Conservation (phyloP, 2,888 invertebrate genomes). For the Venusia cambrica region DNA sequence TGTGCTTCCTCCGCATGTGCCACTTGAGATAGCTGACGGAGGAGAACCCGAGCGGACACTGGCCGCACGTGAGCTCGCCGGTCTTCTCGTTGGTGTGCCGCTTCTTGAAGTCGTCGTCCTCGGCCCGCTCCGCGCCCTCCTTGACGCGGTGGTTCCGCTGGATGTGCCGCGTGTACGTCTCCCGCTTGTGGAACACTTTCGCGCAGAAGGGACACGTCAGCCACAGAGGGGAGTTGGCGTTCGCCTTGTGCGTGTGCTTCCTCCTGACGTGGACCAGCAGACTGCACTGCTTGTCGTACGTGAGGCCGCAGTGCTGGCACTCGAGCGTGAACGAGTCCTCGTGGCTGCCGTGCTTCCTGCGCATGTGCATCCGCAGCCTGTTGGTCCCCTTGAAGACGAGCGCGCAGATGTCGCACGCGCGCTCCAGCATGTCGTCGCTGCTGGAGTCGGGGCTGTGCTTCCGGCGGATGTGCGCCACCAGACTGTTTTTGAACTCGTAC, state of each 20-base stretch:
- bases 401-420: slow-evolving; percentile 65
- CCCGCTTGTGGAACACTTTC: slow-evolving; percentile 60
- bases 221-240: slow-evolving; percentile 51
- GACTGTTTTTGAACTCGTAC: slow-evolving; percentile 65
- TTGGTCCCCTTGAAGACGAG: slow-evolving; percentile 65
- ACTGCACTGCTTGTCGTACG: slow-evolving; percentile 68
- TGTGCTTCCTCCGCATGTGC: slow-evolving; percentile 70
- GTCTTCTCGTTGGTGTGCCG: slow-evolving; percentile 46
- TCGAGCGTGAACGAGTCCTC: slow-evolving; percentile 60
- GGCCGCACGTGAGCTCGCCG: slow-evolving; percentile 61
- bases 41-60: slow-evolving; percentile 66
- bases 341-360: slow-evolving; percentile 62
- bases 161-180: slow-evolving; percentile 66
- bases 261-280: slow-evolving; percentile 62
- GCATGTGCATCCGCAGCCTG: slow-evolving; percentile 68
- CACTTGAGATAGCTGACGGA: slow-evolving; percentile 61
- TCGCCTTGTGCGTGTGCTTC: slow-evolving; percentile 50
- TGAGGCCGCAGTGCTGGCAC: slow-evolving; percentile 62
- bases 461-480: slow-evolving; percentile 62
- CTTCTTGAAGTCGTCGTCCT: slow-evolving; percentile 34
- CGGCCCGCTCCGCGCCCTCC: slow-evolving; percentile 36
- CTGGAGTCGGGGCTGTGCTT: slow-evolving; percentile 59
- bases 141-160: slow-evolving; percentile 61
- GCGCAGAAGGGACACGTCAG: slow-evolving; percentile 66
- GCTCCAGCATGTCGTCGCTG: slow-evolving; percentile 54